A percentile compares a stretch with the other conserved stretches of the same genome.
These are phyloP conservation scores for Yasuhikotakia modesta DNA, from an alignment of 2,797 vertebrate species.

Conservation along the genomic window DNA sequence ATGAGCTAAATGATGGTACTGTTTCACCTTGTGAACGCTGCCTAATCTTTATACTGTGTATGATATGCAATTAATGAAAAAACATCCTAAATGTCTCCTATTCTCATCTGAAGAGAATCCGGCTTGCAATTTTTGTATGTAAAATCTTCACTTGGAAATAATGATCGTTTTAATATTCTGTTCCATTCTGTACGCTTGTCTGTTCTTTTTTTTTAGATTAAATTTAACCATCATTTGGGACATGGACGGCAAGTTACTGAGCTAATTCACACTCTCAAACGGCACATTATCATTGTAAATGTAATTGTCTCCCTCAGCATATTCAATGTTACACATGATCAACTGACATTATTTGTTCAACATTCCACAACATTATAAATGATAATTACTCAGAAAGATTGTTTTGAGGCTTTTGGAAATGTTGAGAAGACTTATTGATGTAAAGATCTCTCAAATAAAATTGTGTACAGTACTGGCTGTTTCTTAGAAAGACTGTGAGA, in stretches of 20 bases:
- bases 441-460: slow-evolving; percentile 16
- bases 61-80: neutral
- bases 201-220: slow-evolving; percentile 25
- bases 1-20: slow-evolving; percentile 5
- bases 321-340: slow-evolving; percentile 41
- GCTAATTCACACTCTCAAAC: neutral
- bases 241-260: slow-evolving; percentile 9
- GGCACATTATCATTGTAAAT: slow-evolving; percentile 24
- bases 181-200: slow-evolving; percentile 37
- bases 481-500: neutral
- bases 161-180: slow-evolving; percentile 21
- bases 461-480: neutral
- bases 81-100: neutral
- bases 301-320: slow-evolving; percentile 36
- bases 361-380: slow-evolving; percentile 47
- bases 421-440: slow-evolving; percentile 8
- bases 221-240: slow-evolving; percentile 18
- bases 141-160: neutral
- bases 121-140: neutral
- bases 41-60: neutral
- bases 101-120: neutral
- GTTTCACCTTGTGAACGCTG: neutral
- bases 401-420: neutral
- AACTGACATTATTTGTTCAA: slow-evolving; percentile 47
- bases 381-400: slow-evolving; percentile 24